Percentiles rank a stretch among this genome's conserved stretches.
Conservation (phyloP, 2,113 vertebrate species). For the Elgaria multicarinata region DNA sequence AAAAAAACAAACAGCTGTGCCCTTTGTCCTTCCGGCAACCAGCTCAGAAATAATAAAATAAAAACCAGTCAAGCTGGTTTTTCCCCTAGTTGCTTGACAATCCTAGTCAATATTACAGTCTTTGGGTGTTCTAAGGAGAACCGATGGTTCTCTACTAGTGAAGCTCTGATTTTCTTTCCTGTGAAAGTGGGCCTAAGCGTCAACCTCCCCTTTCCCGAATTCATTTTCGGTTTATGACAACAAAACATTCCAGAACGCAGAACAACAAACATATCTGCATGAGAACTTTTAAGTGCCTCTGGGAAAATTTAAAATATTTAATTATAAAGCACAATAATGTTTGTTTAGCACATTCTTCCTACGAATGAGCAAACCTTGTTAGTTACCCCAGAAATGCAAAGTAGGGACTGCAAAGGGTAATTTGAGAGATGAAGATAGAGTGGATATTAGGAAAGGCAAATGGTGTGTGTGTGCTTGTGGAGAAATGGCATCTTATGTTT, state of each 20-base stretch:
- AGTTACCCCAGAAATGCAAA: slow-evolving; percentile 11
- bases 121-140: slow-evolving; percentile 38
- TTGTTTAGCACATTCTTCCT: slow-evolving; percentile 9
- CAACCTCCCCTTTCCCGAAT: not conserved
- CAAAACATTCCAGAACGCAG: not conserved
- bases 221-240: not conserved
- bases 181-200: not conserved
- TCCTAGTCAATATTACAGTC: slow-evolving; percentile 27
- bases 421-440: slow-evolving; percentile 24
- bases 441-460: not conserved
- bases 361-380: slow-evolving; percentile 11
- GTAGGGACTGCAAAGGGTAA: not conserved
- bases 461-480: too few species aligned
- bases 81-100: not conserved
- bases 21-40: not conserved
- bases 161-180: not conserved
- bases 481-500: not conserved
- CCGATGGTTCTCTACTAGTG: not conserved
- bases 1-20: not conserved
- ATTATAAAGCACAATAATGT: slow-evolving; percentile 23
- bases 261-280: not conserved
- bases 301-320: slow-evolving; percentile 16
- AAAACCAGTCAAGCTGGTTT: slow-evolving; percentile 5
- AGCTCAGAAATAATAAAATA: not conserved
- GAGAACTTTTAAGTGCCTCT: not conserved